These are phyloP conservation scores for Dolichallabes microphthalmus DNA, from an alignment of 2,113 vertebrate species.

Conservation along the genomic window DNA sequence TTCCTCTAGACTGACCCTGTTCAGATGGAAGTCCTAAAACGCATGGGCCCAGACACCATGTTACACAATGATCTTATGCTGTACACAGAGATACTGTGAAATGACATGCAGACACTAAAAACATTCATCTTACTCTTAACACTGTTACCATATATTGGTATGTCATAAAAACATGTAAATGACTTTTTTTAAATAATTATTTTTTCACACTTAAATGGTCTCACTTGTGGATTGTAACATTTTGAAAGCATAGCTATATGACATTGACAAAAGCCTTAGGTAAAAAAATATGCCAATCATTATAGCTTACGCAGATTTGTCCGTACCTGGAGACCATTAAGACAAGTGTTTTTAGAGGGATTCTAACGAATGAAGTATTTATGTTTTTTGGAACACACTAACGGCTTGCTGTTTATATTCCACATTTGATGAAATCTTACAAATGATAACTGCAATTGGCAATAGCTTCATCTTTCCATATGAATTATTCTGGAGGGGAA, in stretches of 20 bases:
- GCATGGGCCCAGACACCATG: neutral
- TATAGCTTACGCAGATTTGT: constrained; percentile 13
- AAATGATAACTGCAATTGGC: constrained; percentile 46
- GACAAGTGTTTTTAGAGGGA: constrained; percentile 29
- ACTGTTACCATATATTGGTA: neutral
- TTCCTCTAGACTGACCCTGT: constrained; percentile 91
- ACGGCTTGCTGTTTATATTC: constrained; percentile 32
- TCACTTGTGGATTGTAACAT: neutral
- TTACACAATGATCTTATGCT: neutral
- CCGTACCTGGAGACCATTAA: constrained; percentile 11
- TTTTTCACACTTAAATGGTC: neutral
- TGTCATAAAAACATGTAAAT: neutral
- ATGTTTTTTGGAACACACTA: constrained; percentile 42
- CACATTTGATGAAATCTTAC: constrained; percentile 43
- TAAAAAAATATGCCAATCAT: constrained; percentile 10
- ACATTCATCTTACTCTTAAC: neutral
- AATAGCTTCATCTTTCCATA: constrained; percentile 45
- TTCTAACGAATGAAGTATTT: constrained; percentile 27
- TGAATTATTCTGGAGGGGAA: constrained; percentile 32
- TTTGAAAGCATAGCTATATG: neutral
- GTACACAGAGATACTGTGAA: neutral
- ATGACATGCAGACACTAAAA: neutral
- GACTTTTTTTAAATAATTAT: neutral
- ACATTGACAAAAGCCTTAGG: neutral
- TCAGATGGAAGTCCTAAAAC: constrained; percentile 90